phyloP scores from a whole-genome alignment of 2,888 invertebrate species.

The Ommatoiulus sabulosus region DNA sequence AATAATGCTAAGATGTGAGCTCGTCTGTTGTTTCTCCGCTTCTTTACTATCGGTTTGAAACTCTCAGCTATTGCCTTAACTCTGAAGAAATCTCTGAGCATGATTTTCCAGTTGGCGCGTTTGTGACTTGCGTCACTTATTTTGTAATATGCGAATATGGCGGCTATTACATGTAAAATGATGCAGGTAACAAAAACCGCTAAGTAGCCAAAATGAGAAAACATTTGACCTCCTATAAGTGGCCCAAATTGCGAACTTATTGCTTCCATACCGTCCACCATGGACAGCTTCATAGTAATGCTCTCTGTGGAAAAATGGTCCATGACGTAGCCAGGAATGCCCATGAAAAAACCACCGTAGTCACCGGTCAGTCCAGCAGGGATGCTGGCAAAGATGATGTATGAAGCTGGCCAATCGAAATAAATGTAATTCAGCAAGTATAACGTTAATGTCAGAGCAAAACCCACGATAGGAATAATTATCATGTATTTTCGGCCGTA shows the following conservation, averaged over 20 bases:
- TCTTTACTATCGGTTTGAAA: background rate
- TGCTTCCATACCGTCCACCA: background rate
- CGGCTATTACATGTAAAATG: background rate
- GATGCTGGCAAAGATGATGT: background rate
- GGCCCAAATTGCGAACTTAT: constrained; percentile 42
- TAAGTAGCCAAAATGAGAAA: background rate
- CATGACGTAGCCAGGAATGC: background rate
- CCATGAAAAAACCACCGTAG: constrained; percentile 6
- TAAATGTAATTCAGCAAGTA: background rate
- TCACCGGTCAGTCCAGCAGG: background rate
- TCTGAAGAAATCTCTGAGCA: background rate
- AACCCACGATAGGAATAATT: background rate
- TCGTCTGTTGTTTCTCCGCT: background rate
- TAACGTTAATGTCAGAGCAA: background rate
- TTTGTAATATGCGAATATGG: background rate
- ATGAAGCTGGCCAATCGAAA: background rate
- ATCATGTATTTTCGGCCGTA: background rate
- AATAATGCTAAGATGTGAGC: background rate
- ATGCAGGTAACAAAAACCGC: constrained; percentile 45
- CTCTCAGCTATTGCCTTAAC: background rate
- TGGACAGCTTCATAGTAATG: background rate
- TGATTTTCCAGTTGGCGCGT: background rate
- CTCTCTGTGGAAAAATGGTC: background rate
- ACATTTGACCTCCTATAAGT: constrained; percentile 51
- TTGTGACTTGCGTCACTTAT: background rate